phyloP scores from a whole-genome alignment of 2,888 invertebrate genomes.

The Uloborus plumipes region DNA sequence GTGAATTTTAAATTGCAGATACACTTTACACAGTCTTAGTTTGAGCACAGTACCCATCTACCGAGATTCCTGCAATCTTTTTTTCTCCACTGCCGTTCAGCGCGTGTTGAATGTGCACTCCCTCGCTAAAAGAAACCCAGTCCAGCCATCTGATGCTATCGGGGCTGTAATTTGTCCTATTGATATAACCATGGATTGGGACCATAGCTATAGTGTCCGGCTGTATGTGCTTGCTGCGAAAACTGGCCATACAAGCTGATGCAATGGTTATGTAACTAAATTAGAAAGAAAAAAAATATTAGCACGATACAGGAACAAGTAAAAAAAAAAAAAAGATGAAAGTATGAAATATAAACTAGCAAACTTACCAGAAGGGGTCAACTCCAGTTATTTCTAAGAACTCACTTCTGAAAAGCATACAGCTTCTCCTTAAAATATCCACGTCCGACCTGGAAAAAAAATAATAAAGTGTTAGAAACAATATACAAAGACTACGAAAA shows the following conservation, averaged over 20 bases:
- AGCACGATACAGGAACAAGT: too few species aligned
- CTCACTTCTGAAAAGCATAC: too few species aligned
- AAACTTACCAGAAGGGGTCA: too few species aligned
- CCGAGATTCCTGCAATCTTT: conserved; percentile 5
- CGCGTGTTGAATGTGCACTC: conserved; percentile 2
- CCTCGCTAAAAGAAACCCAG: background rate
- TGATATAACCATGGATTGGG: background rate
- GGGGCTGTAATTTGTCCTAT: background rate
- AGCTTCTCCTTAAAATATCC: too few species aligned
- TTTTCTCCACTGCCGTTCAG: conserved; percentile 1
- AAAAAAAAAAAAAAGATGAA: too few species aligned
- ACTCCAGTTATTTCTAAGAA: too few species aligned
- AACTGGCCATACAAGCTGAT: conserved; percentile 9
- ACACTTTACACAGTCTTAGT: too few species aligned
- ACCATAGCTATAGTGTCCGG: background rate
- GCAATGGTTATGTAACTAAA: conserved; percentile 8
- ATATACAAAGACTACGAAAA: too few species aligned
- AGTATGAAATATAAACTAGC: too few species aligned
- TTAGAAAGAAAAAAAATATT: too few species aligned
- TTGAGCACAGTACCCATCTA: conserved; percentile 31
- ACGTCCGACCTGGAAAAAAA: too few species aligned
- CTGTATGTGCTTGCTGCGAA: background rate
- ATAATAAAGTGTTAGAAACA: background rate
- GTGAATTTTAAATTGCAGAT: too few species aligned
- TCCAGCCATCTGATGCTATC: conserved; percentile 17